Evolutionary conservation across 2,113 vertebrate species (phyloP), one percentile per base, ranked within the genome.

Genomic region (Heterochromis multidens): DNA sequence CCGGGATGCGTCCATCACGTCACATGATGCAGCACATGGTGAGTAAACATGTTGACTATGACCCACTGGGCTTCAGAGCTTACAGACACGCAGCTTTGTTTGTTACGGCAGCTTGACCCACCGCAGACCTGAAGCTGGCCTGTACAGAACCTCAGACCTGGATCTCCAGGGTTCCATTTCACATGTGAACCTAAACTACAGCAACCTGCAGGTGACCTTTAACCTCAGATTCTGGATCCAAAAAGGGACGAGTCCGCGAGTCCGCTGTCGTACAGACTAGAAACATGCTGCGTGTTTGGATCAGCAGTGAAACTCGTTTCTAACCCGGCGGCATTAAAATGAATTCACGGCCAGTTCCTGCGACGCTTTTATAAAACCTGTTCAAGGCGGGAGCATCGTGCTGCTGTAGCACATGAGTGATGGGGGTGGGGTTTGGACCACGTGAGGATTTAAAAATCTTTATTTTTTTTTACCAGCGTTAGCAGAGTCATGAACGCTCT

Each of bases 11-110:
- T 14, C 46, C 67, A 72, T 19, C 25, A 72, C 2, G 43, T 74
- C 49, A 13, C 67, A 52, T 8, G 27, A 13, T 52, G 17, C 67
- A 52, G 23, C 67, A 72, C 25, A 17, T 52, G 0, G 43, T 31
- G 25, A 13, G 17, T 49, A 49, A 49, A 52, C 1, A 1, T 1
- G 0, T 74, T 43, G 31, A 3, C 0, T 31, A 74, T 0, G 17
- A 0, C 43, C 43, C 43, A 52, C 43, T 52, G 43, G 43, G 17
- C 27, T 52, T 21, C 43, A 31, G 25, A 74, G 17, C 16, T 49
- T 72, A 72, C 65, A 72, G 65, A 72, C 65, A 72, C 1, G 5
- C 40, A 72, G 40, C 1, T 72, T 72, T 29, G 2, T 72, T 72
- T 7, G 40, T 29, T 29, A 72, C 25, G 37, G 40, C 12, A 14